Percentiles rank a stretch among this genome's conserved stretches.
These are phyloP conservation scores for Enteromius trimaculatus DNA, from an alignment of 2,797 vertebrate species.

Conservation along the genomic window DNA sequence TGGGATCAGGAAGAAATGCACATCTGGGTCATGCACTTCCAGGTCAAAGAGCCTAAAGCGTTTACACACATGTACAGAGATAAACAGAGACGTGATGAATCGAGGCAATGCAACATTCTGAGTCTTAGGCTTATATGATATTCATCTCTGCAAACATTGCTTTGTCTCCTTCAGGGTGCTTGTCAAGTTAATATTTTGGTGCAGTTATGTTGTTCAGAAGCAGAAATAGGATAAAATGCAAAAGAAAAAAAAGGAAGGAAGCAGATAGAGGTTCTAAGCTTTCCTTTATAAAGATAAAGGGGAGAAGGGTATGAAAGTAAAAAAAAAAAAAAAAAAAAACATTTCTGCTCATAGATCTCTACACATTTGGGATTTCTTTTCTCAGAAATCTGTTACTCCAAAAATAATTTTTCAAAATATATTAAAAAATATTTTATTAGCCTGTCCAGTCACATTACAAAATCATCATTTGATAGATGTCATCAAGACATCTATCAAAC, in stretches of 20 bases:
- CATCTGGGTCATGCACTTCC: constrained; percentile 38
- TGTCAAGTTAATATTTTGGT: constrained; percentile 17
- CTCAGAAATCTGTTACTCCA: not conserved
- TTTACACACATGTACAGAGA: constrained; percentile 7
- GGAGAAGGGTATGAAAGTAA: not conserved
- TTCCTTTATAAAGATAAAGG: not conserved
- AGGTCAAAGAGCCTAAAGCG: constrained; percentile 18
- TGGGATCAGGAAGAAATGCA: constrained; percentile 35
- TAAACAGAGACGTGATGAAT: not conserved
- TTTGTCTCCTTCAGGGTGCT: not conserved
- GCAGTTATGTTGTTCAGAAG: not conserved
- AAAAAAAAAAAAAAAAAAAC: not conserved
- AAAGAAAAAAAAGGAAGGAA: constrained; percentile 52
- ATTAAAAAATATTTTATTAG: not conserved
- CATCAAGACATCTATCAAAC: not conserved
- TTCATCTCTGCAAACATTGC: not conserved
- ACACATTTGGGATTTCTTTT: not conserved
- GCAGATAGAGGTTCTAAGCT: not conserved
- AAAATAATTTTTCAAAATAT: not conserved
- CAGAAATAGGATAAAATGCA: not conserved
- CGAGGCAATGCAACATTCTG: not conserved
- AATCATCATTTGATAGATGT: too few species aligned
- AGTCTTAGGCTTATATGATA: not conserved
- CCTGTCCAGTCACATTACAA: not conserved
- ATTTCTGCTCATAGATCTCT: not conserved